phyloP scores from a whole-genome alignment of 2,888 invertebrate species.

The Lamproptera curius region DNA sequence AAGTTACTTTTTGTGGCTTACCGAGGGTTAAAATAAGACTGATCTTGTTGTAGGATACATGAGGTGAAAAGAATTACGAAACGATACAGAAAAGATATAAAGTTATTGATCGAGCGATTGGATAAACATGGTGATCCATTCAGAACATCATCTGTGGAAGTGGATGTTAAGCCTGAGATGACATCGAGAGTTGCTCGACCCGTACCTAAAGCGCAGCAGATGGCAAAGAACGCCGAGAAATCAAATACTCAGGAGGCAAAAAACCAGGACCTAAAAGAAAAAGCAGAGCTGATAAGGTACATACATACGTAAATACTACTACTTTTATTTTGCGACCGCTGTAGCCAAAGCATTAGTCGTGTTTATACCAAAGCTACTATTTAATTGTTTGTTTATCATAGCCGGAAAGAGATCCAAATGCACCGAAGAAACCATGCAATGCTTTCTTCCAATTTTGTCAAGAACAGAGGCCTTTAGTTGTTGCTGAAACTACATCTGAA shows the following conservation, averaged over 20 bases:
- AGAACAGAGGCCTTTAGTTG: constrained; percentile 85
- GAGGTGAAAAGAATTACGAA: constrained; percentile 83
- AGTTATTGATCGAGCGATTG: constrained; percentile 82
- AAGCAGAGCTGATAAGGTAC: constrained; percentile 79
- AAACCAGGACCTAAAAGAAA: constrained; percentile 76
- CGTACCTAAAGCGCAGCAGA: constrained; percentile 43
- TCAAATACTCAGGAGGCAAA: constrained; percentile 48
- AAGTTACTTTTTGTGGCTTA: constrained; percentile 25
- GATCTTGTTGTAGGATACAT: constrained; percentile 77
- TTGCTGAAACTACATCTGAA: constrained; percentile 80
- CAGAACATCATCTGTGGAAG: constrained; percentile 79
- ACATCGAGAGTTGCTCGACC: constrained; percentile 41
- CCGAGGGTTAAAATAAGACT: constrained; percentile 24
- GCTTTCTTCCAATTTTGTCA: constrained; percentile 90
- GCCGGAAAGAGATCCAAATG: constrained; percentile 83
- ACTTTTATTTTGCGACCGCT: too few species aligned
- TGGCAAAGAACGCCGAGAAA: constrained; percentile 53
- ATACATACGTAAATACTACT: too few species aligned
- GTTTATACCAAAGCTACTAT: constrained; percentile 9
- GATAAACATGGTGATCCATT: constrained; percentile 85
- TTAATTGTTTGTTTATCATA: constrained; percentile 36
- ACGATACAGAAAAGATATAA: constrained; percentile 82
- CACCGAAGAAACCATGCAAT: constrained; percentile 88
- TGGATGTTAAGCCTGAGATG: constrained; percentile 63
- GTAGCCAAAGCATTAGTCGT: too few species aligned